Base-by-base conservation (phyloP, 2,113 vertebrate species). In the Gymnorhina tibicen region DNA sequence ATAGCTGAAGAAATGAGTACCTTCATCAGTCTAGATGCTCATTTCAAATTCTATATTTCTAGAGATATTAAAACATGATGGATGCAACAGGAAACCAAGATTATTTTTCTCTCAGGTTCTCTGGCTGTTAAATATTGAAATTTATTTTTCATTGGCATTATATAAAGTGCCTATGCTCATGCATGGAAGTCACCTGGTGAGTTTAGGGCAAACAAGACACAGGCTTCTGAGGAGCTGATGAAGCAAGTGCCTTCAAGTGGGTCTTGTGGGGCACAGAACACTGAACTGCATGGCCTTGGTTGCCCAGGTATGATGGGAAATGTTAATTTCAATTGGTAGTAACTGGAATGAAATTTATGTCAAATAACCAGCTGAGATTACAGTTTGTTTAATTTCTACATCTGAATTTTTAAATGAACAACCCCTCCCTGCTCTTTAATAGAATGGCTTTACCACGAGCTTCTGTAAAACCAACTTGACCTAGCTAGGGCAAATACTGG, bases 351-450 rank as follows among this genome's bases (percentile, higher is more conserved):
- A 66, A 12, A 24, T 76, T 72, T 89, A 32, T 75, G 62, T 92
- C 18, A 53, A 66, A 66, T 28, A 89, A 58, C 18, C 1, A 12
- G 1, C 9, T 46, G n/a, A 58, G 11, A 44, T 76, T 79, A 85
- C 74, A 84, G 12, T 8, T n/a, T 91, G 24, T 81, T 64, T 62
- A 23, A 63, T 77, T 58, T 55, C 49, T 62, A 5, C 5, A n/a
- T 17, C 17, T 58, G 22, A n/a, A 21, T 49, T 64, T 94, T 74
- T 26, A 21, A 39, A 35, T 39, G 0, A 62, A 35, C 11, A 62
- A 8, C 6, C 0, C 0, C 1, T 11, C 3, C 5, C 12, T 15
- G 2, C 3, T 37, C 17, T 64, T 66, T 30, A 59, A 35, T 42
- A 32, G 46, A 68, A 62, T 7, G 9, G 11, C 19, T 72, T 84